Base-by-base conservation (phyloP, 2,113 vertebrate genomes). In the Arenaria interpres region DNA sequence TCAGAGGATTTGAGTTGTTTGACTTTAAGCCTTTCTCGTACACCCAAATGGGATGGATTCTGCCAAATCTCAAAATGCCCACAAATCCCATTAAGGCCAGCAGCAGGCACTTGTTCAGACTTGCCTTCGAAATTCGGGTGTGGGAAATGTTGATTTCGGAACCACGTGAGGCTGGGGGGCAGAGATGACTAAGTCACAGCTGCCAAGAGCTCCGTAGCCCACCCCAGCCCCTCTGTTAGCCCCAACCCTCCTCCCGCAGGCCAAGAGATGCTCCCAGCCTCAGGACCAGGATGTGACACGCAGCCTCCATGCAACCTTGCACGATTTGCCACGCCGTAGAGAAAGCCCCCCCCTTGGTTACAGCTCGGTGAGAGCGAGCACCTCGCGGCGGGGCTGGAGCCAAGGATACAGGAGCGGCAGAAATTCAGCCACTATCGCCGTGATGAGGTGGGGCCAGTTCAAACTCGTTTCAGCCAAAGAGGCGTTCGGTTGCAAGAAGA, bases 401-500 rank as follows among this genome's bases (percentile, higher is more conserved):
- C 85, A 97, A 99, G 99, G 99, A 99, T 99, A 99, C 99, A 99
- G 98, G 53, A 99, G 98, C 50, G 99, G 99, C 43, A 99, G 97
- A 32, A 99, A 98, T 62, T 99, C 98, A 68, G 96, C 93, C 78
- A 99, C 98, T 54, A 99, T 83, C 4, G 96, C 98, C 4, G 99
- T 98, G 62, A 99, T 95, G 95, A 99, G 98, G 62, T 99, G 98
- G 32, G 98, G 98, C 99, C 99, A 99, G 84, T 96, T 98, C 72
- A 99, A 97, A 73, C 96, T 94, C 3, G 96, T 97, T 25, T 98
- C 95, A 45, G 93, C 96, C 90, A 98, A 80, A 71, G 96, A 93
- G 30, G 97, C 53, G 82, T 98, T 98, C 32, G 98, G 98, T 51
- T 99, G 98, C 45, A 96, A 94, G 95, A 98, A 99, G 41, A 99